Base-by-base conservation (phyloP, 2,797 vertebrate genomes). In the Meda fulgida region DNA sequence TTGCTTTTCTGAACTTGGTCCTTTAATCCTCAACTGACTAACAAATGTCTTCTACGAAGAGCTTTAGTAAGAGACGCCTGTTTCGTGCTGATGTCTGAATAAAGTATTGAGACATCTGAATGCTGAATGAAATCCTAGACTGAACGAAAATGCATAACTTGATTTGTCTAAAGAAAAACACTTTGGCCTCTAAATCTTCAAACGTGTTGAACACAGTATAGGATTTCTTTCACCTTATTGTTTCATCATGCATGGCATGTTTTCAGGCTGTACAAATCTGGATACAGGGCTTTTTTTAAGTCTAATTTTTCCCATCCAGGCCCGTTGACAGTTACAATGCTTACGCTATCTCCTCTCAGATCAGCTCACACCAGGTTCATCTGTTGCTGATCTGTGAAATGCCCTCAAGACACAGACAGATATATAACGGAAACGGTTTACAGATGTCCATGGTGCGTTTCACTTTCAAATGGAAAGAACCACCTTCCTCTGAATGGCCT, bases 151-250 rank as follows among this genome's bases (percentile, higher is more conserved):
- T 70, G 70, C 79, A 65, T 85, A 83, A 83, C 80, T 77, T 16
- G 23, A 84, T 65, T 60, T 4, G 1, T 60, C 1, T 18, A 80
- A 65, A 55, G 31, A 78, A 58, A 70, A 73, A 55, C 80, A 71
- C 63, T 34, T 81, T 81, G 70, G 53, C n/a, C 53, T 79, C 67
- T 72, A 55, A 84, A 82, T 84, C 77, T 73, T 70, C 67, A 86
- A 81, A 69, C 66, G 81, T 87, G 84, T 82, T 63, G n/a, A 40
- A 31, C 53, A 48, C 77, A 55, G 77, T 87, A 72, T 84, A 83
- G 70, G 38, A 87, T 89, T 88, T 76, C 69, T 55, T 71, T 86
- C 48, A 71, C 69, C 46, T 84, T 82, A 87, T 82, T 79, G 83
- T 88, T 82, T 86, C 76, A 81, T 88, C 63, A 83, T 83, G 38